A percentile compares a stretch with the other conserved stretches of the same genome.
These are phyloP conservation scores for Hydractinia echinata DNA, from an alignment of 30 jellyfish, hydroid and myxozoan species.

Conservation along the genomic window DNA sequence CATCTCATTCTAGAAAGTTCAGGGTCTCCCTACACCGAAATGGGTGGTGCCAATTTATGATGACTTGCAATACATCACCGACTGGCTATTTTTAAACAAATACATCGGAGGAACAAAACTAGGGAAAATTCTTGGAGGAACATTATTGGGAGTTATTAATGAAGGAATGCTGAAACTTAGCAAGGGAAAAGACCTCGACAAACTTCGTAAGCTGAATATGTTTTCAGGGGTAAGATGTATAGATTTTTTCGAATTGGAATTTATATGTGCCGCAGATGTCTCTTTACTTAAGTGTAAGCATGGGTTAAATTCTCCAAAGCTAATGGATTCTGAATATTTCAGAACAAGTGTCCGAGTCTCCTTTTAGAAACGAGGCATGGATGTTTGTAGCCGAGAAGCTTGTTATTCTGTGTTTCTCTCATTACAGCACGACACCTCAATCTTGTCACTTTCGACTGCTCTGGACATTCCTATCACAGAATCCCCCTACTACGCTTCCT, in stretches of 20 bases:
- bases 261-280: background rate
- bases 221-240: constrained; percentile 19
- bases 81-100: constrained; percentile 13
- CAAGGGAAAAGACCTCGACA: background rate
- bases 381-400: background rate
- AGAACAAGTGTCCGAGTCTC: too few species aligned
- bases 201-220: background rate
- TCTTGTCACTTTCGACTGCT: constrained; percentile 20
- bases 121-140: background rate
- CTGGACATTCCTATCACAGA: constrained; percentile 9
- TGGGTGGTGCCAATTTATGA: background rate
- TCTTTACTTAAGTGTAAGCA: background rate
- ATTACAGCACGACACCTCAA: constrained; percentile 34
- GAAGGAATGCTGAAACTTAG: background rate
- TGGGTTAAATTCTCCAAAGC: too few species aligned
- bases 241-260: background rate
- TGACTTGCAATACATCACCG: background rate
- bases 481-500: constrained; percentile 22
- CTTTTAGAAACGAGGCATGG: background rate
- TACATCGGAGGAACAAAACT: constrained; percentile 5
- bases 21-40: constrained; percentile 7
- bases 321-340: too few species aligned
- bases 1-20: background rate
- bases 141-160: constrained; percentile 7
- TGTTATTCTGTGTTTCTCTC: background rate